Evolutionary conservation across 2,888 invertebrate species (phyloP).

Genomic region (Ormia ochracea): DNA sequence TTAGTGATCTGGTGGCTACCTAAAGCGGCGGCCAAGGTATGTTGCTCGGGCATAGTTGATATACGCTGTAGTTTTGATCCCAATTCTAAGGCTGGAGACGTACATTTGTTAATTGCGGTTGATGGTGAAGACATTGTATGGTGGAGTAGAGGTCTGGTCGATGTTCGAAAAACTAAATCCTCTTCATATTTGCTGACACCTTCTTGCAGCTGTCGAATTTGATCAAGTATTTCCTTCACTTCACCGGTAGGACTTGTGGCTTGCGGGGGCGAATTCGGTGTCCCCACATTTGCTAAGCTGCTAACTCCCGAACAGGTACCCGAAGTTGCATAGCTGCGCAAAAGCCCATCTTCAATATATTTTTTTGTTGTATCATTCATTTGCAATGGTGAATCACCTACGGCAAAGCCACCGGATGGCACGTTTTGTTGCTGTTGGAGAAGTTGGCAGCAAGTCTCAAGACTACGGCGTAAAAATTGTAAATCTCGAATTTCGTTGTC

Average conservation of each 20-base stretch:
- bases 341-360: slow-evolving; percentile 67
- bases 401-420: slow-evolving; percentile 64
- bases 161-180: slow-evolving; percentile 67
- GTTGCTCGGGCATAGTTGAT: slow-evolving; percentile 65
- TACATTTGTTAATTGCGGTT: slow-evolving; percentile 50
- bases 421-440: slow-evolving; percentile 69
- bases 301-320: slow-evolving; percentile 83
- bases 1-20: slow-evolving; percentile 12
- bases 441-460: slow-evolving; percentile 76
- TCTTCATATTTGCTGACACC: slow-evolving; percentile 75
- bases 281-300: slow-evolving; percentile 82
- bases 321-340: slow-evolving; percentile 77
- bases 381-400: slow-evolving; percentile 58
- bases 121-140: slow-evolving; percentile 69
- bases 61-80: slow-evolving; percentile 56
- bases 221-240: slow-evolving; percentile 84
- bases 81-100: slow-evolving; percentile 37
- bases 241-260: slow-evolving; percentile 89
- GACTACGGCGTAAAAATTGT: slow-evolving; percentile 69
- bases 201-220: slow-evolving; percentile 81
- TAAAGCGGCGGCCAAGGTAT: slow-evolving; percentile 36
- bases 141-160: slow-evolving; percentile 68
- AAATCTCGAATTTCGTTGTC: slow-evolving; percentile 69
- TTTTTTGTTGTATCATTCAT: slow-evolving; percentile 68
- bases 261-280: slow-evolving; percentile 86